Evolutionary conservation across 2,113 vertebrate species (phyloP), one percentile per base, ranked within the genome.

Genomic region (Oenanthe melanoleuca): DNA sequence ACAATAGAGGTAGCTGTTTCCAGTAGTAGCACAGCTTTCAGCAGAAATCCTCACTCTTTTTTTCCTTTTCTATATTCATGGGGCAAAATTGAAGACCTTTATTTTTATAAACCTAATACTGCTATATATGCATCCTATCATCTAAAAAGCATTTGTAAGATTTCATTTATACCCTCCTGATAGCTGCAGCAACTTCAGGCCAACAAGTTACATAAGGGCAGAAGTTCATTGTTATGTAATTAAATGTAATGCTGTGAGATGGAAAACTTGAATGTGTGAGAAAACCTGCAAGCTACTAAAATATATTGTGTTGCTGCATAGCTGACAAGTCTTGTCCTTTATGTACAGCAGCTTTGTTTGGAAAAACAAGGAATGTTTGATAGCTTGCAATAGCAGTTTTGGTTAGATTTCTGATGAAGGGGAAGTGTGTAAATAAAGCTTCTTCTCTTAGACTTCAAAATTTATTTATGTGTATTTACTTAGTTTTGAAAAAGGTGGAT

Each of bases 151-250:
- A 34, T 94, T 87, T 92, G 9, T 64, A 67, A 89, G 61, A 71
- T 85, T 82, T 80, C 9, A 12, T 73, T 86, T 72, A 49, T 77
- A 53, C 28, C 8, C 4, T 81, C 31, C 49, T 53, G 57, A 72
- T 75, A 87, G 38, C 33, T 91, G 52, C 60, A 77, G 37, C 53
- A 75, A 49, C 53, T 87, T 92, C 37, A 82, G 70, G 66, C 61
- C 61, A 69, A 56, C 50, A 73, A 42, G 66, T 94, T 95, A 89
- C 11, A 1, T 89, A 80, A 91, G 84, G 84, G 74, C 70, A 65
- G 49, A 52, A 81, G 84, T 91, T 93, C 65, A 53, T 85, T 64
- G 61, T 95, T 95, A 81, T 11, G 15, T 91, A 96, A 94, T 95
- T 73, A 93, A 87, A 82, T 80, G 40, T 69, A 59, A 28, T 61